phyloP scores from a whole-genome alignment of 2,113 vertebrate species.

The Haemorhous mexicanus region DNA sequence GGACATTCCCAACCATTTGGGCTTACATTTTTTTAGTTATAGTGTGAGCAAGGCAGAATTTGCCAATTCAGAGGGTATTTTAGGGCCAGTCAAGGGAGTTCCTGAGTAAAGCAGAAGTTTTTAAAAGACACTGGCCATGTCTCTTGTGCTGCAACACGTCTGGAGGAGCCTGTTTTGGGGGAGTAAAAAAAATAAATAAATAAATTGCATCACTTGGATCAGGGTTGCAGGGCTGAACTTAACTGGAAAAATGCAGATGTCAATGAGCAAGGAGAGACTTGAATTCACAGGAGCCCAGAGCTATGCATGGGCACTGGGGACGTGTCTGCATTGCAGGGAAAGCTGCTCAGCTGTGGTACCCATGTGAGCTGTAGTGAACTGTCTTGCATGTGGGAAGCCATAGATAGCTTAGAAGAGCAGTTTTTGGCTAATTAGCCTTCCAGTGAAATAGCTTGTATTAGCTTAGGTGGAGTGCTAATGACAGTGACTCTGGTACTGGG shows the following conservation, averaged over 20 bases:
- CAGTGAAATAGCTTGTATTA: background rate
- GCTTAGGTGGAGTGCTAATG: slow-evolving; percentile 19
- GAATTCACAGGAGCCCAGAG: background rate
- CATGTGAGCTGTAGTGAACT: background rate
- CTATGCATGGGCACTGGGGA: background rate
- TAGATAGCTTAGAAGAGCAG: background rate
- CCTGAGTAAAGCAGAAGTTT: background rate
- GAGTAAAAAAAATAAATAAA: background rate
- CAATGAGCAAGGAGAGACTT: background rate
- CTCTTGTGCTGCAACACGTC: background rate
- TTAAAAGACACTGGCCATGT: background rate
- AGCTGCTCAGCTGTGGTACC: background rate
- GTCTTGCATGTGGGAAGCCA: background rate
- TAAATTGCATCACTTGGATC: background rate
- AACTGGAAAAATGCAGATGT: background rate
- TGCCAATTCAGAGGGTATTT: background rate
- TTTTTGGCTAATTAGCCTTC: slow-evolving; percentile 39
- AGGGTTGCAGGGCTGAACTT: background rate
- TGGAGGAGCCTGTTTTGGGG: background rate
- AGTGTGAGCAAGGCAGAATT: background rate
- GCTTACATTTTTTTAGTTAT: background rate
- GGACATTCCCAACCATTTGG: background rate
- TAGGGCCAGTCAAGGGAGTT: background rate
- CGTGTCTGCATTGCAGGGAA: accelerated
- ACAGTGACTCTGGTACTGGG: background rate